Evolutionary conservation across 2,888 invertebrate species (phyloP), one percentile per base, ranked within the genome.

Genomic region (Ariolimax columbianus): DNA sequence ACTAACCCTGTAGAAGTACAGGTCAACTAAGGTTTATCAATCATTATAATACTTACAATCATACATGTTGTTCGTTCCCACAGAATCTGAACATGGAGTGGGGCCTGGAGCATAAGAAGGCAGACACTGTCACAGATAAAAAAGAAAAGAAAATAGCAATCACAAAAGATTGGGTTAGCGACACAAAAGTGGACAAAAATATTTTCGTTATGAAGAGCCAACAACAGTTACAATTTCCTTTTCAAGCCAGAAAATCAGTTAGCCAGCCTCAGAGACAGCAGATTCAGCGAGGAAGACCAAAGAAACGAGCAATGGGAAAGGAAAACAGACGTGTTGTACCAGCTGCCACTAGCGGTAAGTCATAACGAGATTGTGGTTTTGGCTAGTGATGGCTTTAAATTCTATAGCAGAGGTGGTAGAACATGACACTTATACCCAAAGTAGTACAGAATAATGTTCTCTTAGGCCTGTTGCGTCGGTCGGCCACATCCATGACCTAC

Each of bases 21-120:
- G n/a, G n/a, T n/a, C n/a, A n/a, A n/a, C n/a, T n/a, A n/a, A n/a
- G n/a, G n/a, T n/a, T n/a, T n/a, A n/a, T n/a, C n/a, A n/a, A n/a
- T n/a, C n/a, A n/a, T n/a, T n/a, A n/a, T n/a, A n/a, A n/a, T n/a
- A n/a, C n/a, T n/a, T n/a, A n/a, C n/a, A n/a, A n/a, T n/a, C n/a
- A n/a, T n/a, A n/a, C n/a, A n/a, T n/a, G 47, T 47, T 55, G 7
- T 55, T 17, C 3, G 17, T 68, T 36, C 36, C n/a, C 51, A 19
- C 68, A 91, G 91, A 89, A 89, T 36, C 75, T 90, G 51, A 90
- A 91, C 77, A 86, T 85, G 19, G 89, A 90, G 1, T 91, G 91
- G 91, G 87, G 88, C 82, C 77, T 77, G 43, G 88, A 90, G 81
- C 38, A 85, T 9, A 77, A 68, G 40, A 81, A 63, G 33, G 51